Evolutionary conservation across 30 jellyfish, hydroid and myxozoan species (phyloP).

Genomic region (Hydra vulgaris): DNA sequence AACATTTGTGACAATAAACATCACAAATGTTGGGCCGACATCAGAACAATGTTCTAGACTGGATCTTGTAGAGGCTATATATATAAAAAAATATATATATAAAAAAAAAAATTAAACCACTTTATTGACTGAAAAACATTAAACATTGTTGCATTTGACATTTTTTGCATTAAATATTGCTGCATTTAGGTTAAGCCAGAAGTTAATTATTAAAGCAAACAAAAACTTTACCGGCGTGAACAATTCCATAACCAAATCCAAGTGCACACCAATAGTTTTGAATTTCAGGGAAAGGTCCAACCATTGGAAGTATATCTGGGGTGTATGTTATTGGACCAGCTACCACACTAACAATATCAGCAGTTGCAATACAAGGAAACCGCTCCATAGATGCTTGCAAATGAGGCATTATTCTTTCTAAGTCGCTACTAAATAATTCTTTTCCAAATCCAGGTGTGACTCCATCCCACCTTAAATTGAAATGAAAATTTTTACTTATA

Average conservation of each 20-base stretch:
- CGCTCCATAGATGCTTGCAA: constrained; percentile 84
- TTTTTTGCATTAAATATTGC: no score
- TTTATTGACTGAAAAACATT: no score
- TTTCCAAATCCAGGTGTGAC: constrained; percentile 97
- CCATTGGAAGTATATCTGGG: constrained; percentile 96
- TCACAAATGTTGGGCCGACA: no score
- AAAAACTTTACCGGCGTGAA: constrained; percentile 95
- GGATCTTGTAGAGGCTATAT: no score
- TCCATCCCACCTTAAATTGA: constrained; percentile 98
- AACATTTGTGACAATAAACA: no score
- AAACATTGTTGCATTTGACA: no score
- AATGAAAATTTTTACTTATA: neutral
- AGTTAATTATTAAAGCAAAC: no score
- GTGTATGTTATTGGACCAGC: constrained; percentile 99
- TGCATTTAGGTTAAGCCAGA: no score
- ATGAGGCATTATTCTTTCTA: constrained; percentile 89
- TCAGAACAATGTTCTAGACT: no score
- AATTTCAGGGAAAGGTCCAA: constrained; percentile 89
- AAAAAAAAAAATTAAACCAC: no score
- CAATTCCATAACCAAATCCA: constrained; percentile 95
- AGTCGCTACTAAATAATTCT: constrained; percentile 84
- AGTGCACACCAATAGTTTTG: constrained; percentile 82
- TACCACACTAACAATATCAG: constrained; percentile 89
- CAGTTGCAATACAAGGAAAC: constrained; percentile 69
- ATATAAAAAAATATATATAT: no score